Base-by-base conservation (phyloP, 2,113 vertebrate species). In the Tretioscincus oriximinensis region DNA sequence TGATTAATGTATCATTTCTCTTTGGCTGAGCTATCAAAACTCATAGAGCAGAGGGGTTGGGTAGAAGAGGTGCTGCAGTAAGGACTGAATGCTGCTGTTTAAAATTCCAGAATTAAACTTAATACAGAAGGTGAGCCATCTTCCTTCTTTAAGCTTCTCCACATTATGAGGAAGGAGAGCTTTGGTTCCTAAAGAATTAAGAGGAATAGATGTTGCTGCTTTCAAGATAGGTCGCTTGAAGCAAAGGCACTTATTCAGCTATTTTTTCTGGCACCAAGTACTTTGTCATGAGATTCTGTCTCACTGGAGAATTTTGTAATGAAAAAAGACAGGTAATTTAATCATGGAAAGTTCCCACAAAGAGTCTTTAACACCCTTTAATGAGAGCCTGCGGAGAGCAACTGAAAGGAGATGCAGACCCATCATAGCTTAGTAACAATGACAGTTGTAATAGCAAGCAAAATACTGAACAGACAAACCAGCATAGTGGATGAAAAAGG, bases 271-370 rank as follows among this genome's bases (percentile, higher is more conserved):
- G 87, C 82, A 58, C 1, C 75, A 10, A 85, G 79, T 26, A 8
- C 63, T 88, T 83, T 81, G 66, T 31, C 82, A 0, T 29, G 81
- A 86, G 58, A 88, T 76, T 82, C 83, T 87, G 84, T 81, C 85
- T 87, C n/a, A 0, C 12, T 74, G 82, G 77, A 88, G 86, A 71
- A 1, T 73, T 85, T 41, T 1, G 0, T 90, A 89, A 91, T 89
- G 90, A 86, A 45, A 92, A 45, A 86, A 84, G 91, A 84, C 89
- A 92, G 88, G 88, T 90, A 85, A 90, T 92, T 92, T 83, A 93
- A 86, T 92, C 88, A 49, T 1, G 84, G 88, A 77, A 88, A 84
- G 84, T 86, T 87, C 87, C 90, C 87, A 73, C 89, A 66, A 82
- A 82, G 85, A 81, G 74, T 80, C 78, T 76, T 84, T 67, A 0